Conservation (phyloP, 2,888 invertebrate genomes). For the Apamea anceps region DNA sequence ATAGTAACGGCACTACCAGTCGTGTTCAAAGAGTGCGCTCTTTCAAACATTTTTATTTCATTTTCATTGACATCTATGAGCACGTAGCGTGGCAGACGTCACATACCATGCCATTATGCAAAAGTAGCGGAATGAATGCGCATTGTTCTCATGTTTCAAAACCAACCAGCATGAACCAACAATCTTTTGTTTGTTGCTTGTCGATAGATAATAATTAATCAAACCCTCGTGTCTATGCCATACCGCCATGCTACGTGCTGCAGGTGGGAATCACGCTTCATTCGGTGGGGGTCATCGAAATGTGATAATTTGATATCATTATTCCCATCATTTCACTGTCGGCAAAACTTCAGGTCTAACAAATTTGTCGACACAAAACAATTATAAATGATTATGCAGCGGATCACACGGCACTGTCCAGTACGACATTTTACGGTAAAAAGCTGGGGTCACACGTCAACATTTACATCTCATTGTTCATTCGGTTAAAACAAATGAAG, state of each 20-base stretch:
- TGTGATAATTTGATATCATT: constrained; percentile 3
- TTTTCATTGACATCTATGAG: neutral
- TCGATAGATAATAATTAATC: neutral
- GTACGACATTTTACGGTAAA: neutral
- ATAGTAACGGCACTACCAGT: no score
- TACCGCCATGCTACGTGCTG: neutral
- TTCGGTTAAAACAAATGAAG: neutral
- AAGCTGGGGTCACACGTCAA: neutral
- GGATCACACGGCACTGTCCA: constrained; percentile 3
- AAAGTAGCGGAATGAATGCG: neutral
- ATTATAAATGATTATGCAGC: neutral
- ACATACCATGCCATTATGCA: no score
- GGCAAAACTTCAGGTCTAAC: constrained; percentile 5
- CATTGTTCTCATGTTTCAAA: neutral
- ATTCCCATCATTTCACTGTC: constrained; percentile 2
- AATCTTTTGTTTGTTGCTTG: neutral
- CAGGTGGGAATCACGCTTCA: constrained; percentile 3
- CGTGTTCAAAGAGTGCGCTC: no score
- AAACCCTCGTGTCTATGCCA: neutral
- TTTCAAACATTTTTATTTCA: neutral
- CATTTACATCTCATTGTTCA: neutral
- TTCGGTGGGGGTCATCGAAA: constrained; percentile 32
- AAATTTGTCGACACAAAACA: constrained; percentile 17
- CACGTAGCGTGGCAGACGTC: neutral
- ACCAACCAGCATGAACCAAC: neutral